Base-by-base conservation (phyloP, 2,888 invertebrate genomes). In the Nasonia oneida region DNA sequence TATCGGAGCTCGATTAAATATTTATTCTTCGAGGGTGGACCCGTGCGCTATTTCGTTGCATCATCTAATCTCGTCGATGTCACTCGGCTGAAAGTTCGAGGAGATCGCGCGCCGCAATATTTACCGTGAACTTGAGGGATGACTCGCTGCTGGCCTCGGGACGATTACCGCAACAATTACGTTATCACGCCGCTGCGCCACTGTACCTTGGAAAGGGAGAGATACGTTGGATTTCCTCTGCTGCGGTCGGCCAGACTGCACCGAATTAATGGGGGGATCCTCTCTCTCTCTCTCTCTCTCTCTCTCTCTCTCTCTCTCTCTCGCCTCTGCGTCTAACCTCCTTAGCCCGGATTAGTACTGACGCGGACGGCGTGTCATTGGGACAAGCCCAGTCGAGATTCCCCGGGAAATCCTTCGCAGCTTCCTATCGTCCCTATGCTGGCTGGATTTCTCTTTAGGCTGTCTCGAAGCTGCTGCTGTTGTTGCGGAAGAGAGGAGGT, bases 341-440 rank as follows among this genome's bases (percentile, higher is more conserved):
- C 91, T 91, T 91, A 91, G 89, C 82, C 87, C 87, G 90, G 90
- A 91, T 91, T 90, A 90, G 91, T 89, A 90, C 89, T 87, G 90
- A 90, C 90, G 89, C 89, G 90, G 88, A 89, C 42, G 73, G 67
- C 77, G 81, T 61, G 85, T 85, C 81, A 81, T 71, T 70, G 78
- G 89, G 89, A 89, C 37, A 37, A 67, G 70, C 70, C 39, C 33
- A 90, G 89, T 53, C 90, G 90, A 91, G 91, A 90, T 90, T 90
- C 89, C 89, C 85, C 87, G 86, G 87, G 88, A 84, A 87, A 87
- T 87, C 86, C 86, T 84, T 85, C 84, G 80, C 33, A 61, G 57
- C 81, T 75, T 18, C 47, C 39, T 73, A 42, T 39, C 73, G 37
- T 39, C 82, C 70, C 57, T 6, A 37, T n/a, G 18, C 15, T 42